Conservation (phyloP, 2,113 vertebrate genomes). For the Oceanodroma tethys region DNA sequence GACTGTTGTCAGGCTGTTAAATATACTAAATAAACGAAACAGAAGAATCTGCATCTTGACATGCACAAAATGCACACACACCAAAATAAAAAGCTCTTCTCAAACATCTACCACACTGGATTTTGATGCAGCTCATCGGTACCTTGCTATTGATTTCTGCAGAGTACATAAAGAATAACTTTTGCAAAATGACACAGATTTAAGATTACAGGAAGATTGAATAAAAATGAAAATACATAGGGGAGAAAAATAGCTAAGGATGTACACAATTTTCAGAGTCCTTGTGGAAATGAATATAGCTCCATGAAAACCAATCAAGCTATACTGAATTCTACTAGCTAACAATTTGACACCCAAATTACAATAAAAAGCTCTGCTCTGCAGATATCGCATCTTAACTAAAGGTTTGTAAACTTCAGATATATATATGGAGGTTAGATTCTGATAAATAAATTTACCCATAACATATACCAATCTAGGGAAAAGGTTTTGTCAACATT, state of each 20-base stretch:
- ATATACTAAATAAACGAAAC: not conserved
- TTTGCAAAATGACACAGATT: not conserved
- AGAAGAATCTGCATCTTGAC: not conserved
- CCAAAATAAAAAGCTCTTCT: not conserved
- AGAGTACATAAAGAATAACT: not conserved
- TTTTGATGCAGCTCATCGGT: not conserved
- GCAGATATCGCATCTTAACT: not conserved
- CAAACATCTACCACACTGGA: not conserved
- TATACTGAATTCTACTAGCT: not conserved
- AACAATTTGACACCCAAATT: not conserved
- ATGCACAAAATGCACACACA: not conserved
- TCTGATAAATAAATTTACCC: not conserved
- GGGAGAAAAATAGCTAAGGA: not conserved
- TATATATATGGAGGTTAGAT: not conserved
- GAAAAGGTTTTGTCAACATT: not conserved
- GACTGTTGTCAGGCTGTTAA: not conserved
- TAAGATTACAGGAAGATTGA: not conserved
- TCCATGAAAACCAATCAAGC: not conserved
- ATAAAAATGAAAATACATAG: not conserved
- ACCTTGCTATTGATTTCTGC: not conserved
- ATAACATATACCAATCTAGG: not conserved
- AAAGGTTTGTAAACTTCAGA: not conserved
- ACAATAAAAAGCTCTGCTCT: not conserved
- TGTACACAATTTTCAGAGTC: not conserved
- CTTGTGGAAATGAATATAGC: not conserved